These are phyloP conservation scores for Hofmannophila pseudospretella DNA, from an alignment of 2,888 invertebrate genomes.

Conservation along the genomic window DNA sequence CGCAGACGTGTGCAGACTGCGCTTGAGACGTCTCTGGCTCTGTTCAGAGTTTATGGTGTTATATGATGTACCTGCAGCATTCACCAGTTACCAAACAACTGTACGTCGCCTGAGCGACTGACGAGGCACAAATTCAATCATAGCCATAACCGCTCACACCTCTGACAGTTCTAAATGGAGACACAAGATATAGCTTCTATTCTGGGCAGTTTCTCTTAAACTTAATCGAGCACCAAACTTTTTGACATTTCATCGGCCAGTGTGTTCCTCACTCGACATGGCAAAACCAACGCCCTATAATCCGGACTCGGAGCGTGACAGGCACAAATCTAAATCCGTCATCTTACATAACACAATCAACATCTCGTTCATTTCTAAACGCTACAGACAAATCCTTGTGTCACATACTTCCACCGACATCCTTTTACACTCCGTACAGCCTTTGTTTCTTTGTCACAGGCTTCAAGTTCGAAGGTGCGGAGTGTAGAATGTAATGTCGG, in stretches of 20 bases:
- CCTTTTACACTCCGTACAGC: constrained; percentile 5
- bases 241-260: too few relatives aligned
- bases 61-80: constrained; percentile 10
- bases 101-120: background rate
- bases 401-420: constrained; percentile 46
- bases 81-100: too few relatives aligned
- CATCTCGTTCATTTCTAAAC: constrained; percentile 69
- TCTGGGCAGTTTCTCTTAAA: too few relatives aligned
- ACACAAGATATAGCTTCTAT: too few relatives aligned
- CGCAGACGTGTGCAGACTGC: constrained; percentile 33
- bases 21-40: constrained; percentile 25
- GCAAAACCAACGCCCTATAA: constrained; percentile 25
- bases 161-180: too few relatives aligned
- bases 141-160: too few relatives aligned
- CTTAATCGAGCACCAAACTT: too few relatives aligned
- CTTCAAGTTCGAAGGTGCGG: constrained; percentile 16
- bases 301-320: constrained; percentile 29
- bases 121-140: constrained; percentile 7
- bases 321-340: constrained; percentile 52
- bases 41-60: constrained; percentile 2
- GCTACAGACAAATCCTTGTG: constrained; percentile 67
- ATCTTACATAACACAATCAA: constrained; percentile 69
- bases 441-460: constrained; percentile 19
- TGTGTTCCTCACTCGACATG: too few relatives aligned
- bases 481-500: constrained; percentile 19